Base-by-base conservation (phyloP, 2,888 invertebrate genomes). In the Plagodis dolabraria region DNA sequence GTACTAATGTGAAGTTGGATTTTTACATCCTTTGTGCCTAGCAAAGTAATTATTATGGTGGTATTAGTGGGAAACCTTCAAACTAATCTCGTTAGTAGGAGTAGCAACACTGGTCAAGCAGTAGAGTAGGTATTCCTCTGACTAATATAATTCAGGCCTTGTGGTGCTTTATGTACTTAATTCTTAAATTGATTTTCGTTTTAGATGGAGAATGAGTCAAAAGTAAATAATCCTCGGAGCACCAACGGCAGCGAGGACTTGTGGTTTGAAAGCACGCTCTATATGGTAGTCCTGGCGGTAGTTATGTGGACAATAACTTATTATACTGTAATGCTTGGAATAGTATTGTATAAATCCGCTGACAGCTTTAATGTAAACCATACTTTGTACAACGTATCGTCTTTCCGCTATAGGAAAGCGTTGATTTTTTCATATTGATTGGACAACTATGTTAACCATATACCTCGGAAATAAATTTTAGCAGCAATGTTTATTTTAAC, bases 271-370 rank as follows among this genome's bases (percentile, higher is more conserved):
- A 75, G 70, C 7, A 76, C 76, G 11, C 56, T 82, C 7, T 79
- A 78, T 77, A 63, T 86, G 70, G 53, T 86, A 59, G 49, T 75
- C 2, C 64, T 77, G 5, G 82, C 82, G 5, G 35, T 86, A 2
- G 45, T 80, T 11, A 47, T 86, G 8, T 86, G 85, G 86, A 53
- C 79, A 9, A 53, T 75, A 38, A 72, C 77, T 0, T 83, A 83
- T 46, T 40, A 76, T 6, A 70, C 77, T 67, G 71, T 77, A 49
- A 56, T 82, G 7, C 68, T 77, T 6, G 58, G 77, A 36, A 69
- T 72, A 0, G 57, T 71, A 60, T 78, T 72, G 57, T 74, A 73
- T 40, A 76, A 79, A 48, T 63, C 71, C 33, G 72, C 65, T 12
- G 62, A 60, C 6, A 54, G n/a, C 45, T 56, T 63, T 12, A 47